Percentiles rank a stretch among this genome's conserved stretches.
Evolutionary conservation across 2,888 invertebrate species (phyloP).

Genomic region (Noctua fimbriata): DNA sequence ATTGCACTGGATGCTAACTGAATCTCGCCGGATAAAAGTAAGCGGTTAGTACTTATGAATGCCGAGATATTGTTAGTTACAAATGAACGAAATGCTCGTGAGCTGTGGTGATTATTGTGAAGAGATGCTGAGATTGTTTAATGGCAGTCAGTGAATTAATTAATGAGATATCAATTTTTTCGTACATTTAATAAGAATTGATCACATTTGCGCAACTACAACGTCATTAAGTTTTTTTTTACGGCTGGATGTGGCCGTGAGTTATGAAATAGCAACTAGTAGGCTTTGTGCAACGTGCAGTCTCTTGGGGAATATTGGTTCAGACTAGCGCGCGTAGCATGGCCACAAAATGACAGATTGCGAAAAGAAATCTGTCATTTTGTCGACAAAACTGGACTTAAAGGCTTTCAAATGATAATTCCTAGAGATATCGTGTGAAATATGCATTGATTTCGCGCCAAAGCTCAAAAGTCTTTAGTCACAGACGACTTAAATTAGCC

Average conservation of each 20-base stretch:
- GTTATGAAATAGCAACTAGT: neutral
- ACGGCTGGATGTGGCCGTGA: neutral
- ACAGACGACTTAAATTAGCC: slow-evolving; percentile 4
- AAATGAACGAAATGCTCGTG: slow-evolving; percentile 7
- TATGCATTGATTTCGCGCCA: neutral
- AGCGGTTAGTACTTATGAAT: slow-evolving; percentile 40
- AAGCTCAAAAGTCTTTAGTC: neutral
- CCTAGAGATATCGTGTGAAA: neutral
- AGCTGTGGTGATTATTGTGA: neutral
- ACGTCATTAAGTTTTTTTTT: neutral
- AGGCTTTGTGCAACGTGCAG: neutral
- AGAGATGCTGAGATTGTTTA: neutral
- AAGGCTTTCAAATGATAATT: neutral
- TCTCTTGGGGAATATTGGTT: neutral
- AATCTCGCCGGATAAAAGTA: slow-evolving; percentile 51
- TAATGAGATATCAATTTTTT: neutral
- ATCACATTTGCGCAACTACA: neutral
- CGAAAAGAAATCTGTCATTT: too few species aligned
- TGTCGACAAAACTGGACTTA: neutral
- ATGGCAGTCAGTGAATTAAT: neutral
- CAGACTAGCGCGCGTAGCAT: too few species aligned
- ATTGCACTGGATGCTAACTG: slow-evolving; percentile 52
- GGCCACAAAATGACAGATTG: too few species aligned
- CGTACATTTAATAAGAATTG: neutral
- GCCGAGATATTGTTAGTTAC: slow-evolving; percentile 20